Evolutionary conservation across 2,797 vertebrate genomes (phyloP).

Genomic region (Sternarchorhynchus goeldii): DNA sequence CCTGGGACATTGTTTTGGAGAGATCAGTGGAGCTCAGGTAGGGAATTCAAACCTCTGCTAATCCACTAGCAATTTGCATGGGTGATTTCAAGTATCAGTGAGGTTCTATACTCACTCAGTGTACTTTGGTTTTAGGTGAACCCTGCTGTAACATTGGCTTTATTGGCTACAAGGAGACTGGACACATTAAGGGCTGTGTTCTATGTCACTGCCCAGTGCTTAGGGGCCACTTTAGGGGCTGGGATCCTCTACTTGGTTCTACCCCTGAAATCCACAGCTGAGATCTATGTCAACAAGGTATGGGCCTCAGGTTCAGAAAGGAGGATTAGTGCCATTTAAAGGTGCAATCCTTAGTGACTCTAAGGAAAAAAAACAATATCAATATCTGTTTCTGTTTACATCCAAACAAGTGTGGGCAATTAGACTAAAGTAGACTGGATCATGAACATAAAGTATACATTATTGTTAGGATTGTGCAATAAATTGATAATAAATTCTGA

Average conservation of each 20-base stretch:
- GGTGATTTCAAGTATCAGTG: not conserved
- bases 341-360: too few species aligned
- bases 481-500: not conserved
- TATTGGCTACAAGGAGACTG: slow-evolving; percentile 78
- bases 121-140: slow-evolving; percentile 71
- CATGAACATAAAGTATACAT: not conserved
- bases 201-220: slow-evolving; percentile 79
- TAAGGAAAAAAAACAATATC: too few species aligned
- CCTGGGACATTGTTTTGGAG: slow-evolving; percentile 77
- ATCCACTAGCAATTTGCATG: slow-evolving; percentile 1
- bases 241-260: slow-evolving; percentile 74
- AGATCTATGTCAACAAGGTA: slow-evolving; percentile 76
- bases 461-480: not conserved
- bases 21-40: slow-evolving; percentile 81
- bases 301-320: not conserved
- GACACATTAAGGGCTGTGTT: slow-evolving; percentile 69
- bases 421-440: too few species aligned
- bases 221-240: slow-evolving; percentile 75
- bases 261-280: slow-evolving; percentile 64
- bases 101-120: not conserved
- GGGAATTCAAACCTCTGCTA: slow-evolving; percentile 48
- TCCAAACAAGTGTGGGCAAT: too few species aligned
- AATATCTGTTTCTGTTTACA: too few species aligned
- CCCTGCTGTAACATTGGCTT: slow-evolving; percentile 80
- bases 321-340: too few species aligned